Conservation (phyloP, 2,113 vertebrate species). For the Smithornis capensis region DNA sequence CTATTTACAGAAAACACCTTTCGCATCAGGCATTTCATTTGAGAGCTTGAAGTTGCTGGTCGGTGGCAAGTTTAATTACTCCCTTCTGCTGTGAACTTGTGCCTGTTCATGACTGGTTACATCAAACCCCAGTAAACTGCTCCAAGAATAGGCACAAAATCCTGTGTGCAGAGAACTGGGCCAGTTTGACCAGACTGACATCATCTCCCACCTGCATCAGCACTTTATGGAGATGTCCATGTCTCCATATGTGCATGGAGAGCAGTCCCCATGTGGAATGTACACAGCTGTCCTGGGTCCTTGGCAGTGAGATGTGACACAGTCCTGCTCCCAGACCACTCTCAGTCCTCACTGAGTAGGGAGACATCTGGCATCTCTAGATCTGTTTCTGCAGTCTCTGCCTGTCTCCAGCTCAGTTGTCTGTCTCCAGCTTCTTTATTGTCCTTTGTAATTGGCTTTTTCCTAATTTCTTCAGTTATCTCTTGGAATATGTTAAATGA, state of each 20-base stretch:
- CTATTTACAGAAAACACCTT: background rate
- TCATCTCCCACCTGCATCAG: background rate
- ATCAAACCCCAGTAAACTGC: background rate
- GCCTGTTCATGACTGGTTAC: background rate
- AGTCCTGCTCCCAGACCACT: background rate
- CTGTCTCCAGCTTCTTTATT: background rate
- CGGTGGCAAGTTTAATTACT: background rate
- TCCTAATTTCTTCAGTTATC: background rate
- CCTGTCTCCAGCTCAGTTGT: background rate
- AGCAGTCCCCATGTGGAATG: fast-evolving
- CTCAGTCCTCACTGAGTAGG: background rate
- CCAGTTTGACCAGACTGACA: background rate
- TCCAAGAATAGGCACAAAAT: background rate
- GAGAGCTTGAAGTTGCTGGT: background rate
- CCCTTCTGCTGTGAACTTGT: background rate
- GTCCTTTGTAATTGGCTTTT: background rate
- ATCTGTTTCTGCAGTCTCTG: background rate
- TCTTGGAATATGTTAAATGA: background rate
- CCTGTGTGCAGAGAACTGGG: background rate
- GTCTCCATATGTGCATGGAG: background rate
- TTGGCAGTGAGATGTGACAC: background rate
- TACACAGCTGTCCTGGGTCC: background rate
- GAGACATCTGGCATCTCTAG: background rate
- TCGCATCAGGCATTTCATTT: background rate
- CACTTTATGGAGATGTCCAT: background rate